A percentile compares a stretch with the other conserved stretches of the same genome.
Evolutionary conservation across 2,888 invertebrate species (phyloP).

Genomic region (Leptinotarsa peninsularis): DNA sequence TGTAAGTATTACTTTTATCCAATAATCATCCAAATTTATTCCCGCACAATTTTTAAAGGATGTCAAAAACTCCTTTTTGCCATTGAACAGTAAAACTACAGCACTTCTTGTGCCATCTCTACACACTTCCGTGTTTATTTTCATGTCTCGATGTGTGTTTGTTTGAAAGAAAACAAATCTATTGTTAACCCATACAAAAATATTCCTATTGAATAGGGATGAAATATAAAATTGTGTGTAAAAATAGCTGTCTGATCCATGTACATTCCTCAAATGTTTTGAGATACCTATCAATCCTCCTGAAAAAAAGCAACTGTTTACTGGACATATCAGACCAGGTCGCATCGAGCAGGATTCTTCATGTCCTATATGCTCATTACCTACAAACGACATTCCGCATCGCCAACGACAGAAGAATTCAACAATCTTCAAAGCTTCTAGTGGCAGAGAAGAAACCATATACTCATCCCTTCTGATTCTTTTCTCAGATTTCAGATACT

Average conservation of each 20-base stretch:
- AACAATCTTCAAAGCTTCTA: not conserved
- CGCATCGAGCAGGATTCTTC: constrained; percentile 12
- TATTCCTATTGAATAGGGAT: constrained; percentile 9
- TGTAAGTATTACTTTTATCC: constrained; percentile 21
- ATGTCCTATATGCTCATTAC: constrained; percentile 13
- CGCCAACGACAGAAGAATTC: constrained; percentile 26
- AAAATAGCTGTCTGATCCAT: not conserved
- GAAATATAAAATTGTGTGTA: constrained; percentile 23
- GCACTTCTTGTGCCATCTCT: not conserved
- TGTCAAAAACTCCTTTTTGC: constrained; percentile 17
- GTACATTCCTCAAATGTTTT: not conserved
- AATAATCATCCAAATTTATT: constrained; percentile 4
- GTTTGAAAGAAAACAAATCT: constrained; percentile 6
- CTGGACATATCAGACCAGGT: constrained; percentile 3
- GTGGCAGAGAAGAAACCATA: not conserved
- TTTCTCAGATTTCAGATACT: constrained; percentile 16
- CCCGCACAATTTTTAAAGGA: not conserved
- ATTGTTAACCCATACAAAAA: constrained; percentile 10
- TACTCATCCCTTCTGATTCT: constrained; percentile 18
- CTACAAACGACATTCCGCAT: constrained; percentile 20
- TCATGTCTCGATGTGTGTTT: not conserved
- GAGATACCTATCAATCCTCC: constrained; percentile 5
- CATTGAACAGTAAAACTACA: constrained; percentile 21
- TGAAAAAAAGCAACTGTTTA: not conserved
- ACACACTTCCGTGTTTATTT: not conserved